Conservation (phyloP, 1,140 invertebrate species). For the Sycophaga agraensis region DNA sequence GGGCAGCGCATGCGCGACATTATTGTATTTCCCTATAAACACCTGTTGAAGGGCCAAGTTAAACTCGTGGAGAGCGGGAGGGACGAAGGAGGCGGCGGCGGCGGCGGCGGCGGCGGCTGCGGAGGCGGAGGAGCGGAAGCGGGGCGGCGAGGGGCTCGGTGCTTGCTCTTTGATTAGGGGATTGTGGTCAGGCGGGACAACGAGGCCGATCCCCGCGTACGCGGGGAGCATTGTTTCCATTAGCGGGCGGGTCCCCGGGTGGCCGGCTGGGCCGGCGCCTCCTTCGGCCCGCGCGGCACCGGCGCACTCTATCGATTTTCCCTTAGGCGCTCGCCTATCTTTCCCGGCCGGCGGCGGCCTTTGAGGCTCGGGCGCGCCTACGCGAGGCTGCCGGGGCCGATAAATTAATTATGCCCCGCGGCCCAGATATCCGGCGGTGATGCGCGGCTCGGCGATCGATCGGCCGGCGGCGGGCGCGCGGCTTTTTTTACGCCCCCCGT, state of each 20-base stretch:
- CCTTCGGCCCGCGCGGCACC: no score
- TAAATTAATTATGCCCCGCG: no score
- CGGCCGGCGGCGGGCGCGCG: background rate
- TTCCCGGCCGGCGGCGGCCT: background rate
- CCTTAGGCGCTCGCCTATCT: background rate
- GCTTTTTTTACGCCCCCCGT: no score
- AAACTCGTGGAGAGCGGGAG: slow-evolving; percentile 43
- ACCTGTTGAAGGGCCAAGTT: slow-evolving; percentile 58
- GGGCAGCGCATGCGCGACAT: slow-evolving; percentile 52
- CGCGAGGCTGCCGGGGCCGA: no score
- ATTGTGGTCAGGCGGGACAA: slow-evolving; percentile 53
- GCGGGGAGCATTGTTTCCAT: slow-evolving; percentile 24
- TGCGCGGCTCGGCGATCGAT: background rate
- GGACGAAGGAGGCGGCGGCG: background rate
- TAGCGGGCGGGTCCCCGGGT: background rate
- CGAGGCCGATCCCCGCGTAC: slow-evolving; percentile 39
- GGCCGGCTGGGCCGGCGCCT: no score
- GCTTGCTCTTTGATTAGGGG: slow-evolving; percentile 52
- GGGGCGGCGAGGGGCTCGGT: slow-evolving; percentile 3
- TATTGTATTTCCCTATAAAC: slow-evolving; percentile 60
- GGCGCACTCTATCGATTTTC: background rate
- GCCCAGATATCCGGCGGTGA: no score
- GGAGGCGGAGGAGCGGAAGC: background rate
- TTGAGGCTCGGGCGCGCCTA: no score
- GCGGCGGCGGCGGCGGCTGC: slow-evolving; percentile 32